phyloP scores from a whole-genome alignment of 2,797 vertebrate genomes.

The Onychomys torridus region DNA sequence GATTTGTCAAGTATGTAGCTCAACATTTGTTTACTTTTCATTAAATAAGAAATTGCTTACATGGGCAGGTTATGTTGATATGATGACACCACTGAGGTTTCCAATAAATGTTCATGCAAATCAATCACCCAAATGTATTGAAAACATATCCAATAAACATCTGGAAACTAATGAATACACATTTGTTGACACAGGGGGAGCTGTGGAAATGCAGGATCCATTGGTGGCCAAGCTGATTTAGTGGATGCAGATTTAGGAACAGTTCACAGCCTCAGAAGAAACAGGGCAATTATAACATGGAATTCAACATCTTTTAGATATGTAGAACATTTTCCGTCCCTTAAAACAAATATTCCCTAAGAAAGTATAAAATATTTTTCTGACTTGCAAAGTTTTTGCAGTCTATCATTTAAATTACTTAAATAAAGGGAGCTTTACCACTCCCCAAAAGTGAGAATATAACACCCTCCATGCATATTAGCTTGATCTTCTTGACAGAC shows the following conservation, averaged over 20 bases:
- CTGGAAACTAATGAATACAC: constrained; percentile 81
- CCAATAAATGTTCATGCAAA: constrained; percentile 78
- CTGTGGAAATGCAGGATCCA: constrained; percentile 80
- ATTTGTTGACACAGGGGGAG: constrained; percentile 78
- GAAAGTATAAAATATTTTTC: constrained; percentile 91
- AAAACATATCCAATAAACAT: constrained; percentile 83
- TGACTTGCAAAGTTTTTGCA: constrained; percentile 91
- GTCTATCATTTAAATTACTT: constrained; percentile 92
- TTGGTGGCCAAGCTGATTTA: constrained; percentile 82
- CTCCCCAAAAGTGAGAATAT: constrained; percentile 91
- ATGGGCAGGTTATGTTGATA: constrained; percentile 76
- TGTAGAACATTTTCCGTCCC: constrained; percentile 88
- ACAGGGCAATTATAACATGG: constrained; percentile 87
- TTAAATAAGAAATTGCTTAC: constrained; percentile 73
- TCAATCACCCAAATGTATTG: constrained; percentile 69
- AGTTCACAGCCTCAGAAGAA: constrained; percentile 86
- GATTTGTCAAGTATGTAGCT: background rate
- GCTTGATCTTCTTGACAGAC: constrained; percentile 91
- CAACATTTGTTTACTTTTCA: constrained; percentile 73
- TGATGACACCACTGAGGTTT: constrained; percentile 61
- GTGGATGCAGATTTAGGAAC: constrained; percentile 82
- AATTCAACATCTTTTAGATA: constrained; percentile 89
- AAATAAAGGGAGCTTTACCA: constrained; percentile 92
- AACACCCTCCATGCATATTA: constrained; percentile 91
- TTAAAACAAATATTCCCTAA: constrained; percentile 91